These are phyloP conservation scores for Thryonomys swinderianus DNA, from an alignment of 2,113 vertebrate genomes.

Conservation along the genomic window DNA sequence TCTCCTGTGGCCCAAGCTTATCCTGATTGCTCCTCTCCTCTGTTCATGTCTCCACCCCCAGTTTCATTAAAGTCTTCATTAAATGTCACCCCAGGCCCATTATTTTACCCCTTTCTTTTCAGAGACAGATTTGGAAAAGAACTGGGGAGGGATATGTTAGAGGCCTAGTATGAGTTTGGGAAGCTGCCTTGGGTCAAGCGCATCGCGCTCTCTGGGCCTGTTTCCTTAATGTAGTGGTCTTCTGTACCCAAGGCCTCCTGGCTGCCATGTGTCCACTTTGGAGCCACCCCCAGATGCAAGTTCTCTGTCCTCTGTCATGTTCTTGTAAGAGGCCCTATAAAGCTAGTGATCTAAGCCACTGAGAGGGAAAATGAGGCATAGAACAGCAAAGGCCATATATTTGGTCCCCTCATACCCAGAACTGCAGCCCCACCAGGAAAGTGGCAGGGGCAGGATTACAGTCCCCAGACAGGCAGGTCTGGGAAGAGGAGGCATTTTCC, in stretches of 20 bases:
- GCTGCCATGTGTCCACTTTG: not conserved
- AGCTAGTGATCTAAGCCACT: not conserved
- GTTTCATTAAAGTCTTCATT: constrained; percentile 83
- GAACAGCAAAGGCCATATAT: not conserved
- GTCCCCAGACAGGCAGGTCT: rapidly evolving
- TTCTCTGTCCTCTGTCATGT: not conserved
- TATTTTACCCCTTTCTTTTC: constrained; percentile 1
- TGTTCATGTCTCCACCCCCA: constrained; percentile 17
- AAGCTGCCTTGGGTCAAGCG: not conserved
- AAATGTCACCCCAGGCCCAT: constrained; percentile 48
- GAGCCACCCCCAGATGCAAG: not conserved
- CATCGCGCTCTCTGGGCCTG: not conserved
- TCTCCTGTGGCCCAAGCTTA: not conserved
- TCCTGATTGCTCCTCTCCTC: not conserved
- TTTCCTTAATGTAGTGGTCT: not conserved
- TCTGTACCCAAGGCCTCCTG: not conserved
- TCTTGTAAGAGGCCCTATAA: not conserved
- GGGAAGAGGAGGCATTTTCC: not conserved
- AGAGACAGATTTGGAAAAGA: not conserved
- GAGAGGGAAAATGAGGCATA: not conserved
- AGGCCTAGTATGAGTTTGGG: not conserved
- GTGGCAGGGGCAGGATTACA: not conserved
- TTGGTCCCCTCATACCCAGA: not conserved
- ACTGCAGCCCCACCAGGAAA: not conserved
- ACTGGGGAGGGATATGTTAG: not conserved